phyloP scores from a whole-genome alignment of 2,797 vertebrate genomes.

The Oophaga sylvatica region DNA sequence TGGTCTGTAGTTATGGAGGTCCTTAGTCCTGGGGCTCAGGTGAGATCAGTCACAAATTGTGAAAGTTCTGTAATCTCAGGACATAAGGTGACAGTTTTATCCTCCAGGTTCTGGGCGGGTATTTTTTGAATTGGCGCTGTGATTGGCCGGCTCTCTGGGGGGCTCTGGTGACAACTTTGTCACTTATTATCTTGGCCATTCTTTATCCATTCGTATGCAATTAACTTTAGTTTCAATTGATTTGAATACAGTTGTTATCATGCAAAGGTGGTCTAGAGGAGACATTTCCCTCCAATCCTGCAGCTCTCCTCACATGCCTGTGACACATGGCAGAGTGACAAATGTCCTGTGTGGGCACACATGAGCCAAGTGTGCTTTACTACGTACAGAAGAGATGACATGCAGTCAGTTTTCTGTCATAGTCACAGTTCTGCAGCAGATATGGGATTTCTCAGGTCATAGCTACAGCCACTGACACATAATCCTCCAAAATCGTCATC shows the following conservation, averaged over 20 bases:
- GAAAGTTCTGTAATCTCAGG: neutral
- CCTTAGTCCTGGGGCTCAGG: neutral
- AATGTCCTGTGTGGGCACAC: no score
- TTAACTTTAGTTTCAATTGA: neutral
- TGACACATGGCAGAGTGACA: no score
- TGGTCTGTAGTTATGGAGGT: neutral
- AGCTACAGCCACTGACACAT: no score
- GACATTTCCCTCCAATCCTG: neutral
- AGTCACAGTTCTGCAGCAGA: no score
- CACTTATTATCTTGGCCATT: conserved; percentile 41
- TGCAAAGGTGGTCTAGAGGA: neutral
- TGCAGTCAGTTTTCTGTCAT: no score
- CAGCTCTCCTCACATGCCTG: no score
- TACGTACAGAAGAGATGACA: no score
- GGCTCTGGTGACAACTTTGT: neutral
- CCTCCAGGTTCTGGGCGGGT: conserved; percentile 26
- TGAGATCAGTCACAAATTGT: neutral
- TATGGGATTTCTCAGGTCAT: no score
- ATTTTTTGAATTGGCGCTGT: conserved; percentile 27
- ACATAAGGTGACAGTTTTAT: conserved; percentile 44
- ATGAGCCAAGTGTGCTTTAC: no score
- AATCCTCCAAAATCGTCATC: no score
- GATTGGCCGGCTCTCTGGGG: conserved; percentile 21
- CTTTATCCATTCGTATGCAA: conserved; percentile 39
- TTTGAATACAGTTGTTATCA: neutral